Evolutionary conservation across 2,797 vertebrate species (phyloP).

Genomic region (Argya squamiceps): DNA sequence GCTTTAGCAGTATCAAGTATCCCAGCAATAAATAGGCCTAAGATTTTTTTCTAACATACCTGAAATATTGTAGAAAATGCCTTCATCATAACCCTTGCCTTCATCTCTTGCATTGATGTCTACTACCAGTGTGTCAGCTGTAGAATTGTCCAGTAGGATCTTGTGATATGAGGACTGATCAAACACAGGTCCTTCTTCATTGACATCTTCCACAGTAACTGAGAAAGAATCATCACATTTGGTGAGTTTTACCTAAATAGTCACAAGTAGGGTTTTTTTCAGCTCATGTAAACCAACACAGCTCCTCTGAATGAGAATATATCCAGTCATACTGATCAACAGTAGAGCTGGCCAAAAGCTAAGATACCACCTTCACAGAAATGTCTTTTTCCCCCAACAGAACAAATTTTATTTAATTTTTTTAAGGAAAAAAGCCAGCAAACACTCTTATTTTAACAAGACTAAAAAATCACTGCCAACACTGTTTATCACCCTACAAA

Average conservation of each 20-base stretch:
- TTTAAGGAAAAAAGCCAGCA: accelerated
- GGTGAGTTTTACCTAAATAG: background rate
- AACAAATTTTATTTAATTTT: background rate
- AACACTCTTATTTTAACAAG: background rate
- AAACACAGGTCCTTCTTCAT: slow-evolving; percentile 63
- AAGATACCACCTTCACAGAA: background rate
- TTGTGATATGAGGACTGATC: slow-evolving; percentile 43
- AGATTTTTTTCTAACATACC: slow-evolving; percentile 2
- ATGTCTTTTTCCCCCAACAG: background rate
- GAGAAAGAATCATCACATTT: background rate
- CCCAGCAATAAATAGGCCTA: background rate
- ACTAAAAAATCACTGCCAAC: background rate
- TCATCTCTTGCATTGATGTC: slow-evolving; percentile 65
- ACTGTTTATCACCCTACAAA: background rate
- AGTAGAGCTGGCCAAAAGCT: background rate
- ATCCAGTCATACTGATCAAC: background rate
- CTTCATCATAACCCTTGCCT: slow-evolving; percentile 46
- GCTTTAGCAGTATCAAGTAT: background rate
- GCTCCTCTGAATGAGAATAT: background rate
- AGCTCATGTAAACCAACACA: background rate
- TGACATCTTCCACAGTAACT: slow-evolving; percentile 66
- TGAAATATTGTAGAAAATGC: slow-evolving; percentile 61
- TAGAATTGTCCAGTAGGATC: slow-evolving; percentile 46
- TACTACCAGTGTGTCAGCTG: slow-evolving; percentile 28
- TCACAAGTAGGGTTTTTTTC: background rate